phyloP scores from a whole-genome alignment of 2,888 invertebrate species.

The Ellobium chinense region DNA sequence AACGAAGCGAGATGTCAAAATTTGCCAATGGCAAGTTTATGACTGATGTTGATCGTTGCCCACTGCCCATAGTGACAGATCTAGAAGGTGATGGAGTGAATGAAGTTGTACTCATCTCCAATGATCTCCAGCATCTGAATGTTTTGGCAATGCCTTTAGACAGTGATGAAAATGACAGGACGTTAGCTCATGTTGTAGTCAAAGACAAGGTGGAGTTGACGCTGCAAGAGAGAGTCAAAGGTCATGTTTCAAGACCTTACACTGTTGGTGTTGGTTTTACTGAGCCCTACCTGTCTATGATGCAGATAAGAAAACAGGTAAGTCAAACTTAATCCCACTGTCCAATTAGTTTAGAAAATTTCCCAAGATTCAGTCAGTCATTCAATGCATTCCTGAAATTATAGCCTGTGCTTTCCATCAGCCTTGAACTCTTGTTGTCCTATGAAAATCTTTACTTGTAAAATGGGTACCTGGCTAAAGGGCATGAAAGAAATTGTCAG shows the following conservation, averaged over 20 bases:
- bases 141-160: constrained; percentile 66
- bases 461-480: too few relatives aligned
- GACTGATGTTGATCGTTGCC: constrained; percentile 62
- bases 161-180: constrained; percentile 56
- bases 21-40: constrained; percentile 67
- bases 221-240: constrained; percentile 41
- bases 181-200: constrained; percentile 71
- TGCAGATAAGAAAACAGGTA: constrained; percentile 73
- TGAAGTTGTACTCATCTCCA: constrained; percentile 73
- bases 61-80: constrained; percentile 72
- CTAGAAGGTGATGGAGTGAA: constrained; percentile 75
- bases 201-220: constrained; percentile 60
- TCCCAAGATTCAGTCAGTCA: too few relatives aligned
- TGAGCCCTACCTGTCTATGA: constrained; percentile 65
- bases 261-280: constrained; percentile 73
- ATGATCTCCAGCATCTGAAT: constrained; percentile 66
- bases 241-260: constrained; percentile 58
- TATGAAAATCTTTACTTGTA: too few relatives aligned
- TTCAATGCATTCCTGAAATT: too few relatives aligned
- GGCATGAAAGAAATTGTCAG: too few relatives aligned
- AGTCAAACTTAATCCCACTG: too few relatives aligned
- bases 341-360: too few relatives aligned
- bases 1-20: constrained; percentile 64
- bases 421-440: too few relatives aligned
- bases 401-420: too few relatives aligned